These are phyloP conservation scores for Meteorus sp. DNA, from an alignment of 1,140 invertebrate genomes.

Conservation along the genomic window DNA sequence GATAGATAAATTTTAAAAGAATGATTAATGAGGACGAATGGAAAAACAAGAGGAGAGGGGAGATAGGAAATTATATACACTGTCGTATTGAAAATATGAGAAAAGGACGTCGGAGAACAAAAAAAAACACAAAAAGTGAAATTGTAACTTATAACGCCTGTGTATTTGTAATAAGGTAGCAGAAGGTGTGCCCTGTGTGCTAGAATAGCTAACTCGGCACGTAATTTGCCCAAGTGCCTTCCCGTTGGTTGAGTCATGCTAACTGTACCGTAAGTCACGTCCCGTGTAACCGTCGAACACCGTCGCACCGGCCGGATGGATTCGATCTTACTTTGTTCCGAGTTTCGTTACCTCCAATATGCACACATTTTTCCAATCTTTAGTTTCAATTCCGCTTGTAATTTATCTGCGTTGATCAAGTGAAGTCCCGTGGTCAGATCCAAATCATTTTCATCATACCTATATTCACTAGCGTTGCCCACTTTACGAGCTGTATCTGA, in stretches of 20 bases:
- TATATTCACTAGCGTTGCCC: too few relatives aligned
- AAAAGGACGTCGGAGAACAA: not conserved
- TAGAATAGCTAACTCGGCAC: slow-evolving; percentile 55
- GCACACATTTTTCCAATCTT: not conserved
- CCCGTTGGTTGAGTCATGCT: slow-evolving; percentile 56
- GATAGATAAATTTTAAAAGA: too few relatives aligned
- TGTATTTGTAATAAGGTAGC: slow-evolving; percentile 27
- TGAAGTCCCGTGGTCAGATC: too few relatives aligned
- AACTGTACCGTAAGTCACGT: slow-evolving; percentile 44
- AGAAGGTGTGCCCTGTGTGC: slow-evolving; percentile 46
- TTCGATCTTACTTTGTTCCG: slow-evolving; percentile 25
- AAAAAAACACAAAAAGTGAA: slow-evolving; percentile 21
- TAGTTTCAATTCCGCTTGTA: slow-evolving; percentile 22
- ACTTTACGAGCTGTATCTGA: too few relatives aligned
- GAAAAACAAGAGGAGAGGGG: not conserved
- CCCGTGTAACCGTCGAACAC: slow-evolving; percentile 31
- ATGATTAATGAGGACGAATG: not conserved
- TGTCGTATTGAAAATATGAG: slow-evolving; percentile 1
- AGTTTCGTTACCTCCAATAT: not conserved
- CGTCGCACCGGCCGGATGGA: slow-evolving; percentile 19
- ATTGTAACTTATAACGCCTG: slow-evolving; percentile 16
- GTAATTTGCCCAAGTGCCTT: slow-evolving; percentile 59
- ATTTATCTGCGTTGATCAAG: slow-evolving; percentile 18
- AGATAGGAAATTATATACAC: not conserved
- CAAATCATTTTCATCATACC: too few relatives aligned